Percentiles rank a stretch among this genome's conserved stretches.
Conservation (phyloP, 2,888 invertebrate genomes). For the Tenthredo notha region DNA sequence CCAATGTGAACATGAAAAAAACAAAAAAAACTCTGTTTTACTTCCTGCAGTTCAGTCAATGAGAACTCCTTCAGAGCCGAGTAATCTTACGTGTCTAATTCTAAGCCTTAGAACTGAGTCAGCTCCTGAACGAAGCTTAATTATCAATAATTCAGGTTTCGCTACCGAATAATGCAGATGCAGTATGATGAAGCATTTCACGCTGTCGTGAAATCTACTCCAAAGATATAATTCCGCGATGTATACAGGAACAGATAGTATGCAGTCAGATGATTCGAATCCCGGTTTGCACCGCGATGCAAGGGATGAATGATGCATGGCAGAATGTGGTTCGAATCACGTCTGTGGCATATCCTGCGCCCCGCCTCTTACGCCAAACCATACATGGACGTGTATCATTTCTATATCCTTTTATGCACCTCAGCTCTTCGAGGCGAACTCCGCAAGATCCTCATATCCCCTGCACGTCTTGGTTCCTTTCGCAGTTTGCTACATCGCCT, state of each 20-base stretch:
- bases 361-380: slow-evolving; percentile 26
- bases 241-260: slow-evolving; percentile 24
- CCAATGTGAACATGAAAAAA: background rate
- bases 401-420: slow-evolving; percentile 45
- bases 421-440: slow-evolving; percentile 12
- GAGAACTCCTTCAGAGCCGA: background rate
- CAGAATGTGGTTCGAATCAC: slow-evolving; percentile 51
- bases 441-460: slow-evolving; percentile 8
- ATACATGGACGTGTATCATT: slow-evolving; percentile 46
- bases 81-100: background rate
- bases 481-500: background rate
- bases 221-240: slow-evolving; percentile 26
- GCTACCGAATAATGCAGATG: background rate
- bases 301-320: slow-evolving; percentile 55
- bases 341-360: slow-evolving; percentile 47
- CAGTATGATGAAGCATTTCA: background rate
- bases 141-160: background rate
- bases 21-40: background rate
- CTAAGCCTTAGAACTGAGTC: background rate
- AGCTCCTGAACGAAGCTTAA: background rate
- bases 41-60: background rate
- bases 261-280: slow-evolving; percentile 49
- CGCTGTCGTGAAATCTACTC: background rate
- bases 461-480: slow-evolving; percentile 28
- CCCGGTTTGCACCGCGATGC: slow-evolving; percentile 41